These are phyloP conservation scores for Setophaga petechia DNA, from an alignment of 2,113 vertebrate species.

Conservation along the genomic window DNA sequence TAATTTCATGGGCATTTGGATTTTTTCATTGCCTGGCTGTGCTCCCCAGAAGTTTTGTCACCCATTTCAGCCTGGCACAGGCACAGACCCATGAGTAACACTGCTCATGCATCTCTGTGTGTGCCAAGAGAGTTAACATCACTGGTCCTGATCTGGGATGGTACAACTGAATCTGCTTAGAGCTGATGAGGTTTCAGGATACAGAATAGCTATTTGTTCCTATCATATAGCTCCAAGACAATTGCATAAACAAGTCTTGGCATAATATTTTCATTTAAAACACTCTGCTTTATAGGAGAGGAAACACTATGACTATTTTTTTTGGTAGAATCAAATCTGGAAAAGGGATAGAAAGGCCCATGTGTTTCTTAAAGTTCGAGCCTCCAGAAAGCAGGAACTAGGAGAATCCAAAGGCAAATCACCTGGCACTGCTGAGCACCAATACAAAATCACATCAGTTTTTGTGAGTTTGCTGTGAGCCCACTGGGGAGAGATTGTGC, in stretches of 20 bases:
- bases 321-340: not conserved
- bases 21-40: not conserved
- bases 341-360: not conserved
- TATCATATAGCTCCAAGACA: not conserved
- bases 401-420: not conserved
- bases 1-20: rapidly evolving
- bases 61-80: not conserved
- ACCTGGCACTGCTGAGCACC: not conserved
- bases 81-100: not conserved
- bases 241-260: not conserved
- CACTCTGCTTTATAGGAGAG: not conserved
- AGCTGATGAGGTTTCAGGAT: not conserved
- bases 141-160: not conserved
- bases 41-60: not conserved
- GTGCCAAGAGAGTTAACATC: not conserved
- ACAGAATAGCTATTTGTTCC: not conserved
- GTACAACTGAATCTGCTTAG: not conserved
- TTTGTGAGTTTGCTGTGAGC: not conserved
- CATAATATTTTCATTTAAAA: not conserved
- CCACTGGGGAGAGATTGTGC: not conserved
- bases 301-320: not conserved
- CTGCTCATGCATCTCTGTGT: not conserved
- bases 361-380: not conserved
- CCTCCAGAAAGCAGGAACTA: not conserved
- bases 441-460: not conserved